Evolutionary conservation across 2,888 invertebrate genomes (phyloP), one percentile per base, ranked within the genome.

Genomic region (Seira ritae): DNA sequence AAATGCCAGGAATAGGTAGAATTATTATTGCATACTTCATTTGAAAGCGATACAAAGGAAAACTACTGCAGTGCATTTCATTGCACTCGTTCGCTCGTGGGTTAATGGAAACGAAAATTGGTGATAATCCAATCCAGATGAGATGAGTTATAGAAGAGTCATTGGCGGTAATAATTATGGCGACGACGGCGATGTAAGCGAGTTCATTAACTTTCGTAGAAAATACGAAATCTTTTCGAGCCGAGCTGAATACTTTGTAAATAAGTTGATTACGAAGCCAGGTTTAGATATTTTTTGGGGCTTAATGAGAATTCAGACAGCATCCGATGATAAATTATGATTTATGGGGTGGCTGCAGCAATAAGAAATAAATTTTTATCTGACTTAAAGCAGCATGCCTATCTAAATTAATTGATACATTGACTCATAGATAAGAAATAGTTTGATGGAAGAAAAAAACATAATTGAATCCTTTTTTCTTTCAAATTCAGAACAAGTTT

Each of bases 401-500:
- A 60, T 60, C 10, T 60, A 60, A 60, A 60, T 60, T 60, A 60
- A 60, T 60, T 60, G 60, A 60, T 24, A 17, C 69, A 69, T 69
- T 69, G 69, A 69, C 60, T 60, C 17, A n/a, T 60, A 60, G 60
- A 60, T 60, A 60, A 60, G 60, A 60, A 17, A 42, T 12, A 12
- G 12, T 3, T 17, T 60, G 60, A 60, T 6, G 67, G 22, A 17
- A n/a, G 23, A 20, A n/a, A n/a, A n/a, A n/a, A 31, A 67, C 20
- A 60, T 77, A 15, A 20, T 62, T 42, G 19, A 24, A n/a, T 42
- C 17, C 42, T 42, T 62, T 80, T 55, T 31, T 67, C 17, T 17
- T 66, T 69, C 31, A 10, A 31, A 72, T 73, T 10, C 81, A 88
- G 87, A 86, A 22, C 85, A 70, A 72, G 55, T 84, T 20, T 79